Evolutionary conservation across 1,140 invertebrate species (phyloP), one percentile per base, ranked within the genome.

Genomic region (Macrosteles quadrilineatus): DNA sequence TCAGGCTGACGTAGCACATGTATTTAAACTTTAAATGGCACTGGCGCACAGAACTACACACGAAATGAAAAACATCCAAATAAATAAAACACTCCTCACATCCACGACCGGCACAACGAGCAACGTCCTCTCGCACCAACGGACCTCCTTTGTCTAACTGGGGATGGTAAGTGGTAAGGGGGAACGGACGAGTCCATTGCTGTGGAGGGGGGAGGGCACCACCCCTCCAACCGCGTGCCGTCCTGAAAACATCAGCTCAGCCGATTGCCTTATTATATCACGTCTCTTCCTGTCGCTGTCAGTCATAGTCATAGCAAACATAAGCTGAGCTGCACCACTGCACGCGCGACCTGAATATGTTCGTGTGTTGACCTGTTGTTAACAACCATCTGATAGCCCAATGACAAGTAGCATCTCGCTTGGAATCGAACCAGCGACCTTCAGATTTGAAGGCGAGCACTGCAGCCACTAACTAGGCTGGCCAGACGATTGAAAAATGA

Each of bases 21-120:
- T 6, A 25, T 59, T 59, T 59, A 59, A 59, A 59, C 21, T 59
- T 59, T 59, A 59, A 59, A 59, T 59, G 27, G 21, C 55, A 59
- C 55, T 27, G 23, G n/a, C 23, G 47, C 55, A 59, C 55, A 59
- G 55, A 59, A 59, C 55, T 59, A 25, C 55, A 59, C 55, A 27
- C 14, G 21, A 17, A 50, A 50, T 21, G 4, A 40, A 21, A 50
- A 59, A 59, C 55, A 59, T 30, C 23, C 21, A 59, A 59, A 59
- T 50, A 59, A 59, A 59, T 50, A 50, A 50, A 50, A 27, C 55
- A 59, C 55, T 21, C 9, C 27, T 59, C 55, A 59, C 55, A 59
- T 59, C 25, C 55, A 59, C 21, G 55, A 59, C 55, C 55, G 23
- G 25, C 25, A 59, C 55, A 59, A 59, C 47, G 47, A 9, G 4